Conservation (phyloP, 2,797 vertebrate genomes). For the Spheniscus humboldti region DNA sequence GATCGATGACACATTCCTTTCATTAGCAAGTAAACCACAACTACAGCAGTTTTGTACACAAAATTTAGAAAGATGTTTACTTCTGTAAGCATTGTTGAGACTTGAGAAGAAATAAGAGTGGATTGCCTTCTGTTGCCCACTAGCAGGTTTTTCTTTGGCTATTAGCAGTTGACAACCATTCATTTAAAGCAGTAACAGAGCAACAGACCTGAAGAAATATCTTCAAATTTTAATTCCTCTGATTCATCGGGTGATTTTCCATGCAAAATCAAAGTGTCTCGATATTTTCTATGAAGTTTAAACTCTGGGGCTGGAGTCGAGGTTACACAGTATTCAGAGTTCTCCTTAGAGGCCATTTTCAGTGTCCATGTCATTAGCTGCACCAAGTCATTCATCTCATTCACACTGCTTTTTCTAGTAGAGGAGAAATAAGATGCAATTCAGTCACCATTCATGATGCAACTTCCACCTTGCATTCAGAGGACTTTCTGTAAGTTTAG, state of each 20-base stretch:
- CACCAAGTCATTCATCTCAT: conserved; percentile 91
- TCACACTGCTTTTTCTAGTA: conserved; percentile 80
- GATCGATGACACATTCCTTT: not conserved
- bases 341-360: conserved; percentile 83
- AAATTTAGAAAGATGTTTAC: not conserved
- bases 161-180: not conserved
- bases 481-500: not conserved
- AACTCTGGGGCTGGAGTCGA: conserved; percentile 78
- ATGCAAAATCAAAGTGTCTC: conserved; percentile 91
- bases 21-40: not conserved
- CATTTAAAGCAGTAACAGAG: not conserved
- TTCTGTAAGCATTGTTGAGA: not conserved
- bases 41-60: not conserved
- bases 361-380: conserved; percentile 93
- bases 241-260: conserved; percentile 82
- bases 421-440: not conserved
- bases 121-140: not conserved
- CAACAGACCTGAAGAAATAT: conserved; percentile 80
- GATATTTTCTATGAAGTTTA: conserved; percentile 86
- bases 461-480: not conserved
- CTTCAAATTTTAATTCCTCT: conserved; percentile 76
- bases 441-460: not conserved
- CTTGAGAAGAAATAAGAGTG: not conserved
- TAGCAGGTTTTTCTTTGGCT: not conserved
- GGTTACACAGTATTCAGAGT: conserved; percentile 33